Conservation (phyloP, 2,888 invertebrate species). For the Girardia tigrina region DNA sequence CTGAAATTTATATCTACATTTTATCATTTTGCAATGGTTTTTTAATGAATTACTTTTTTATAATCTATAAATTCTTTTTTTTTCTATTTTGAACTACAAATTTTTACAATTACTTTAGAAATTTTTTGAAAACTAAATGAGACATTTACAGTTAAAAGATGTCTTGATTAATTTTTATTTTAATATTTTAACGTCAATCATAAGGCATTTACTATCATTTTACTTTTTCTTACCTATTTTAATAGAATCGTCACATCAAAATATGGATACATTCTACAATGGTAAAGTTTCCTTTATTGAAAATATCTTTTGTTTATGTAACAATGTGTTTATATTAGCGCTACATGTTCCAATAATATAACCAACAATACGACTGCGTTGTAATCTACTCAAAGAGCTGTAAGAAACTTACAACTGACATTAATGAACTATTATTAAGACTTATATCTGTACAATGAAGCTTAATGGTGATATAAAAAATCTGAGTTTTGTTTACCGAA, state of each 20-base stretch:
- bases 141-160: neutral
- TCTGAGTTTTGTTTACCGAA: too few relatives aligned
- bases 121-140: neutral
- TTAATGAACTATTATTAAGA: conserved; percentile 12
- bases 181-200: conserved; percentile 1
- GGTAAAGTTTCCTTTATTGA: conserved; percentile 9
- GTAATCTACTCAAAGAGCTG: conserved; percentile 15
- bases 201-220: neutral
- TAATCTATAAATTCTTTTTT: too few relatives aligned
- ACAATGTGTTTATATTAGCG: conserved; percentile 3
- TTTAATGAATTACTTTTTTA: too few relatives aligned
- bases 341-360: neutral
- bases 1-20: too few relatives aligned
- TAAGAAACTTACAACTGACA: neutral
- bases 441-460: neutral
- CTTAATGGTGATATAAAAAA: too few relatives aligned
- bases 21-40: too few relatives aligned
- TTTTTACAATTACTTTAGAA: too few relatives aligned
- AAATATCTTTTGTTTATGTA: neutral
- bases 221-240: neutral
- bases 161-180: conserved; percentile 3
- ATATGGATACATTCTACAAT: conserved; percentile 6
- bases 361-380: neutral
- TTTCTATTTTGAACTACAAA: too few relatives aligned
- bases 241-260: neutral